phyloP scores from a whole-genome alignment of 2,888 invertebrate species.

The Torymus tubicola region DNA sequence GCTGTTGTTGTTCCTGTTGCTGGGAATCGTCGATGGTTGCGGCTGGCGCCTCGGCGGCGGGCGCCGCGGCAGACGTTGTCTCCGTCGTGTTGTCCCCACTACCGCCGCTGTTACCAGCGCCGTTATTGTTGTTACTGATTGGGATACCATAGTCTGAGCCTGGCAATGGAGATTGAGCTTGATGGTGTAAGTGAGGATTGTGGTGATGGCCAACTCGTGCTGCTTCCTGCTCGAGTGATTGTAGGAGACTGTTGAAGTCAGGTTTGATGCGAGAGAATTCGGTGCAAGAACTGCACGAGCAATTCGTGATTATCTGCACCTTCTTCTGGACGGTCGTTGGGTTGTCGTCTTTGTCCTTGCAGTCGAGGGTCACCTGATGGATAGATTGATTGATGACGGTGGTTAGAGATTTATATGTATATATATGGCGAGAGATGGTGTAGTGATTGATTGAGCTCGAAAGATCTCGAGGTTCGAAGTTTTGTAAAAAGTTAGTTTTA shows the following conservation, averaged over 20 bases:
- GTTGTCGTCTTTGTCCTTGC: conserved; percentile 78
- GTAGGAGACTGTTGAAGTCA: conserved; percentile 72
- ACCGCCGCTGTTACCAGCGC: conserved; percentile 75
- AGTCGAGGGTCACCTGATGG: conserved; percentile 80
- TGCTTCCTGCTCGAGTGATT: conserved; percentile 63
- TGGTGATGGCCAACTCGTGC: conserved; percentile 1
- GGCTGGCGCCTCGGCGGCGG: not conserved
- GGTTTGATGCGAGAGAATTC: conserved; percentile 75
- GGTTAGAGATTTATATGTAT: not conserved
- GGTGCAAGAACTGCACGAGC: conserved; percentile 81
- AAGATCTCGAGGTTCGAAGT: too few relatives aligned
- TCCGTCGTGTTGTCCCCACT: conserved; percentile 73
- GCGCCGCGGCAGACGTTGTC: conserved; percentile 68
- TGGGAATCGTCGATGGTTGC: not conserved
- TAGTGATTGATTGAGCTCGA: too few relatives aligned
- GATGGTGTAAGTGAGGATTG: not conserved
- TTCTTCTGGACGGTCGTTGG: conserved; percentile 79
- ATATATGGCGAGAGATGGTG: too few relatives aligned
- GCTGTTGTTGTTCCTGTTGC: not conserved
- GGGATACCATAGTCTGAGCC: too few relatives aligned
- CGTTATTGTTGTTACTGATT: conserved; percentile 44
- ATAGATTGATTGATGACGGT: not conserved
- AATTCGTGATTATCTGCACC: conserved; percentile 83
- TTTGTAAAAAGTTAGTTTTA: too few relatives aligned
- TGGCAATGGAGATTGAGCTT: conserved; percentile 82